Conservation (phyloP, 2,888 invertebrate genomes). For the Epirrita christyi region DNA sequence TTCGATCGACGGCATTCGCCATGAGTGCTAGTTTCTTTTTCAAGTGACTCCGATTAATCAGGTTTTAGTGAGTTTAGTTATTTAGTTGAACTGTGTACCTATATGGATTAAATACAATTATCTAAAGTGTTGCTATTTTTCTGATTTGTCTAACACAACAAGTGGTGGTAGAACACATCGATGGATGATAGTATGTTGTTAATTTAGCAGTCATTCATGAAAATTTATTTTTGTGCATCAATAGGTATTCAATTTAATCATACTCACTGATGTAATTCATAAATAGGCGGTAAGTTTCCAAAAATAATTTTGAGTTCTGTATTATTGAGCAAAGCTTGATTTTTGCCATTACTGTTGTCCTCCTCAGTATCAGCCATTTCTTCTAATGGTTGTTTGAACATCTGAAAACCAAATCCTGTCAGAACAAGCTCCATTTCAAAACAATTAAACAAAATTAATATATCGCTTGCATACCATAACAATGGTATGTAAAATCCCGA, state of each 20-base stretch:
- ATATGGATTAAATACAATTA: too few species aligned
- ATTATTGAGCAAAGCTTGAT: conserved; percentile 91
- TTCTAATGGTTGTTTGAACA: conserved; percentile 97
- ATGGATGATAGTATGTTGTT: too few species aligned
- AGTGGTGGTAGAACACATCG: too few species aligned
- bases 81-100: too few species aligned
- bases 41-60: too few species aligned
- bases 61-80: too few species aligned
- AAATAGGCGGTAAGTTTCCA: conserved; percentile 97
- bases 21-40: too few species aligned
- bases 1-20: too few species aligned
- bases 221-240: too few species aligned
- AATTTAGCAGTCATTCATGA: too few species aligned
- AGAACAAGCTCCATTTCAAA: conserved; percentile 7
- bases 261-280: conserved; percentile 93
- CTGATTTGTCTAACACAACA: too few species aligned
- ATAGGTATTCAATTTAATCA: not conserved
- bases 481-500: conserved; percentile 96
- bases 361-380: conserved; percentile 89
- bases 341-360: conserved; percentile 86
- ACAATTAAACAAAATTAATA: conserved; percentile 10
- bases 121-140: too few species aligned
- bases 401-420: conserved; percentile 79
- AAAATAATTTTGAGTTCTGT: conserved; percentile 98
- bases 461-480: conserved; percentile 87